These are phyloP conservation scores for Chrysolina americana DNA, from an alignment of 2,888 invertebrate genomes.

Conservation along the genomic window DNA sequence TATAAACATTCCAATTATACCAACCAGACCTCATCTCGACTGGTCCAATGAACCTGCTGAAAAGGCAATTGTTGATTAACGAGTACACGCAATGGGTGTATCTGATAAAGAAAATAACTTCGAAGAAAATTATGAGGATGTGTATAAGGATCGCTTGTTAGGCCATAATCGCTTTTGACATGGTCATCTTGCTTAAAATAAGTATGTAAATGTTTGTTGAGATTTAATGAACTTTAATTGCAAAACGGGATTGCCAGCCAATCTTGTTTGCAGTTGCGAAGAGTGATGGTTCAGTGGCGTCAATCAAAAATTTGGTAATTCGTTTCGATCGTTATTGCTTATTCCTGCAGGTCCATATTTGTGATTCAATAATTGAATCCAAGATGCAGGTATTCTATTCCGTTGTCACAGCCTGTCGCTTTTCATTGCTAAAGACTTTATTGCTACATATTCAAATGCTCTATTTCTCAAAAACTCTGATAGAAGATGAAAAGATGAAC, in stretches of 20 bases:
- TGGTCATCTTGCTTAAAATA: conserved; percentile 45
- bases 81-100: conserved; percentile 40
- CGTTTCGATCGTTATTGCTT: neutral
- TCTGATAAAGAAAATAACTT: conserved; percentile 46
- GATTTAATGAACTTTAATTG: conserved; percentile 45
- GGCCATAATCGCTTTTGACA: conserved; percentile 42
- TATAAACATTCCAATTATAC: conserved; percentile 33
- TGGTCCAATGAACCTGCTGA: conserved; percentile 33
- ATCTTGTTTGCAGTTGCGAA: conserved; percentile 26
- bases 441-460: no score
- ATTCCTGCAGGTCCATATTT: no score
- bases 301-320: neutral
- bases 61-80: conserved; percentile 41
- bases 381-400: no score
- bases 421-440: no score
- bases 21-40: conserved; percentile 27
- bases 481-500: no score
- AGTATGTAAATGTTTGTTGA: conserved; percentile 48
- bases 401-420: no score
- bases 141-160: conserved; percentile 45
- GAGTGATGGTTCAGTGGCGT: conserved; percentile 3
- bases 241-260: conserved; percentile 32
- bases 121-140: conserved; percentile 42
- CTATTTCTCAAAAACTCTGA: no score
- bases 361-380: no score